A percentile compares a stretch with the other conserved stretches of the same genome.
phyloP scores from a whole-genome alignment of 2,888 invertebrate genomes.

The Parelbella ahira region DNA sequence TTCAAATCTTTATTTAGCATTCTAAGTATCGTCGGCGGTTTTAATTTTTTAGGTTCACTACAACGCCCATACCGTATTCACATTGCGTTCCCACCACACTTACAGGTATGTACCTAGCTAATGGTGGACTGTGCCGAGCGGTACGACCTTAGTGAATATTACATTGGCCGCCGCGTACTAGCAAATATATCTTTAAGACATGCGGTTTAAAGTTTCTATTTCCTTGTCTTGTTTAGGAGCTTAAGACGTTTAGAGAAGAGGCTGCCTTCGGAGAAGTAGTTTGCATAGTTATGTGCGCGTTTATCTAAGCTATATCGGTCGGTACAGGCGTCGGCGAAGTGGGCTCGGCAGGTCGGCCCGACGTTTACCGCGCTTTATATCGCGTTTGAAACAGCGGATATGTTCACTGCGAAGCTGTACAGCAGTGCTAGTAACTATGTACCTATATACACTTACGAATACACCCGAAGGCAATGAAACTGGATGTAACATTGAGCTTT shows the following conservation, averaged over 20 bases:
- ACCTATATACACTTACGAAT: no score
- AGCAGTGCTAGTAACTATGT: no score
- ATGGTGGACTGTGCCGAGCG: slow-evolving; percentile 50
- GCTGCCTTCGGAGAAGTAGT: slow-evolving; percentile 49
- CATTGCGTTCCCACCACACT: slow-evolving; percentile 67
- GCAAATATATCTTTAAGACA: slow-evolving; percentile 40
- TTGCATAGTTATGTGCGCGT: slow-evolving; percentile 73
- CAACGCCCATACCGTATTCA: slow-evolving; percentile 67
- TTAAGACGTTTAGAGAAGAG: slow-evolving; percentile 38
- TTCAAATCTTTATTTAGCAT: slow-evolving; percentile 73
- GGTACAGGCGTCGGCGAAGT: slow-evolving; percentile 47
- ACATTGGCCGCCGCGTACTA: slow-evolving; percentile 27
- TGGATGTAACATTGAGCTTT: no score
- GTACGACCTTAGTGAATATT: slow-evolving; percentile 33
- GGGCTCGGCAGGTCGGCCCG: slow-evolving; percentile 48
- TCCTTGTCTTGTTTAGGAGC: slow-evolving; percentile 17
- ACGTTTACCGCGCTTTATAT: slow-evolving; percentile 44
- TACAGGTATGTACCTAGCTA: slow-evolving; percentile 65
- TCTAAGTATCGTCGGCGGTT: slow-evolving; percentile 61
- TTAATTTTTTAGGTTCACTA: slow-evolving; percentile 70
- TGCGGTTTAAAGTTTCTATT: slow-evolving; percentile 44
- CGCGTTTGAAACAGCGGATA: slow-evolving; percentile 31
- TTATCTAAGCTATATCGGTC: slow-evolving; percentile 70
- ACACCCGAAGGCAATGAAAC: no score
- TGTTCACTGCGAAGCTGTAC: slow-evolving; percentile 12